Evolutionary conservation across 2,888 invertebrate genomes (phyloP).

Genomic region (Linnaemya tessellans): DNA sequence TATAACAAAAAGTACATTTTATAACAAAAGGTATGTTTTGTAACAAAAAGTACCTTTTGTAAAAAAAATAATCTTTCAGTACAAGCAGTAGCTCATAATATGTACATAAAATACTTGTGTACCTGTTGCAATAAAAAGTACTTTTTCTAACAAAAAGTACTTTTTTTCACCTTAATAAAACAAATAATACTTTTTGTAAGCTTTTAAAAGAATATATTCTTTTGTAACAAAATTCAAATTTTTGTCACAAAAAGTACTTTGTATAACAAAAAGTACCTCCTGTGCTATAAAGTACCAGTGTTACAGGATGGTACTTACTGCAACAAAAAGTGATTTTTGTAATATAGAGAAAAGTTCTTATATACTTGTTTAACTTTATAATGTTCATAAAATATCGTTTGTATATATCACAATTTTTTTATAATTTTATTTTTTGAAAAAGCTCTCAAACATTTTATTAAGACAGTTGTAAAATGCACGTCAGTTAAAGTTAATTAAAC

Average conservation of each 20-base stretch:
- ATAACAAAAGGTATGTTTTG: background rate
- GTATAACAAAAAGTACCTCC: background rate
- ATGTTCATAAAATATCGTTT: background rate
- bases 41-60: background rate
- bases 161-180: background rate
- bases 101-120: too few relatives aligned
- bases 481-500: slow-evolving; percentile 32
- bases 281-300: background rate
- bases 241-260: background rate
- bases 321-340: background rate
- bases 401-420: background rate
- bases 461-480: slow-evolving; percentile 1
- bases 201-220: too few relatives aligned
- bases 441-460: background rate
- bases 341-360: background rate
- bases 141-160: background rate
- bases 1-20: too few relatives aligned
- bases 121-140: background rate
- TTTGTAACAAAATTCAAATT: background rate
- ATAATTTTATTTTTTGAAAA: background rate
- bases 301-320: background rate
- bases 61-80: too few relatives aligned
- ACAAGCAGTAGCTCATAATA: too few relatives aligned
- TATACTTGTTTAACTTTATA: background rate
- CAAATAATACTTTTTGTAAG: background rate